Percentiles rank a stretch among this genome's conserved stretches.
Evolutionary conservation across 2,113 vertebrate genomes (phyloP).

Genomic region (Scartelaos histophorus): DNA sequence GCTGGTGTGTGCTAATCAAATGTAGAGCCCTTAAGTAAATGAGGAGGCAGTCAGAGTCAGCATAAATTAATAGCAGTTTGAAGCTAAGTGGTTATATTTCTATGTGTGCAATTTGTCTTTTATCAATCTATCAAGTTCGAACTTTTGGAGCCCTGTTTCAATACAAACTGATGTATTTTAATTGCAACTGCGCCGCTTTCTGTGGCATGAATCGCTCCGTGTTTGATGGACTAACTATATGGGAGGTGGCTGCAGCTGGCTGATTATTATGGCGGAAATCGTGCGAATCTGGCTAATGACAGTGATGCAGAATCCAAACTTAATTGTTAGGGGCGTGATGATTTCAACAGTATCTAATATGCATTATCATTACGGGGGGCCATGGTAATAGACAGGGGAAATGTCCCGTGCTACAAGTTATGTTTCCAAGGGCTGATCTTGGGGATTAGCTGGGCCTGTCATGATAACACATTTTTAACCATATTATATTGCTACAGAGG

Average conservation of each 20-base stretch:
- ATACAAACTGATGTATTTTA: conserved; percentile 16
- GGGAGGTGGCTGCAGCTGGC: conserved; percentile 11
- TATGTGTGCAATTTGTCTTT: conserved; percentile 35
- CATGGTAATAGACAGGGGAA: conserved; percentile 3
- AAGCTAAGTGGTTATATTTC: conserved; percentile 28
- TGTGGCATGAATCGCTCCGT: conserved; percentile 13
- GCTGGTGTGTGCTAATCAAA: conserved; percentile 62
- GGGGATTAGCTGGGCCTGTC: background rate
- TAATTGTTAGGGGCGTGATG: conserved; percentile 11
- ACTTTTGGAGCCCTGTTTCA: conserved; percentile 11
- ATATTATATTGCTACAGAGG: no score
- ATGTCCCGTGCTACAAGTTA: conserved; percentile 13
- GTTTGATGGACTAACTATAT: conserved; percentile 2
- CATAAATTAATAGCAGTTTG: conserved; percentile 30
- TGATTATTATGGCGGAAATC: conserved; percentile 13
- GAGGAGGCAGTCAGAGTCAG: conserved; percentile 38
- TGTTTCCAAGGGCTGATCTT: background rate
- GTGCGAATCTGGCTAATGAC: conserved; percentile 11
- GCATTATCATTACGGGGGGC: conserved; percentile 16
- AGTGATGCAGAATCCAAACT: background rate
- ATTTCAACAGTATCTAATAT: background rate
- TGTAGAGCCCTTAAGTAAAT: conserved; percentile 51
- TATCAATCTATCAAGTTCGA: background rate
- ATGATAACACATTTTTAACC: no score
- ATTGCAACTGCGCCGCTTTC: conserved; percentile 7